phyloP scores from a whole-genome alignment of 2,797 vertebrate species.

The Tolypeutes matacus region DNA sequence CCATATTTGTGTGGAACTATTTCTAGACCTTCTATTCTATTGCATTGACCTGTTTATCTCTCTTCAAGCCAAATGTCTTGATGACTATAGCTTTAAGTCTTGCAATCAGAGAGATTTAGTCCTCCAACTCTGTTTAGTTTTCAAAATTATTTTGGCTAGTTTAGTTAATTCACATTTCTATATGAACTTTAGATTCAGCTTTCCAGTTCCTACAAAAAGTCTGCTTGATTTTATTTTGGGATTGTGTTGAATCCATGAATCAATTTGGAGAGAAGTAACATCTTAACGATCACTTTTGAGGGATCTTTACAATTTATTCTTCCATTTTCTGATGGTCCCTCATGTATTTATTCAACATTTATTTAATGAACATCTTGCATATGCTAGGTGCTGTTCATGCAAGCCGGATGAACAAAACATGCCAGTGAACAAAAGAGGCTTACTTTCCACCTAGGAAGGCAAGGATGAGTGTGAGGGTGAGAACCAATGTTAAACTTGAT shows the following conservation, averaged over 20 bases:
- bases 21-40: neutral
- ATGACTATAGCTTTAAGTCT: neutral
- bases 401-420: neutral
- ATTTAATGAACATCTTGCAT: neutral
- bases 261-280: neutral
- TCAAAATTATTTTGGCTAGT: neutral
- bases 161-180: neutral
- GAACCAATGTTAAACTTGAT: neutral
- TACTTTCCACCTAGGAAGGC: neutral
- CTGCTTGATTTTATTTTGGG: neutral
- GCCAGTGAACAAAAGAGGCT: neutral
- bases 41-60: neutral
- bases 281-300: neutral
- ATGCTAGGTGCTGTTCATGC: neutral
- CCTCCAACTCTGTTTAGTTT: neutral
- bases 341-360: neutral
- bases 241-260: neutral
- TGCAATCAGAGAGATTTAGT: neutral
- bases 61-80: neutral
- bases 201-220: neutral
- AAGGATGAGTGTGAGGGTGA: neutral
- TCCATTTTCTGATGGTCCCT: neutral
- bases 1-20: neutral
- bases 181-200: neutral
- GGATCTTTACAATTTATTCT: neutral